These are phyloP conservation scores for Cantharis rustica DNA, from an alignment of 2,888 invertebrate species.

Conservation along the genomic window DNA sequence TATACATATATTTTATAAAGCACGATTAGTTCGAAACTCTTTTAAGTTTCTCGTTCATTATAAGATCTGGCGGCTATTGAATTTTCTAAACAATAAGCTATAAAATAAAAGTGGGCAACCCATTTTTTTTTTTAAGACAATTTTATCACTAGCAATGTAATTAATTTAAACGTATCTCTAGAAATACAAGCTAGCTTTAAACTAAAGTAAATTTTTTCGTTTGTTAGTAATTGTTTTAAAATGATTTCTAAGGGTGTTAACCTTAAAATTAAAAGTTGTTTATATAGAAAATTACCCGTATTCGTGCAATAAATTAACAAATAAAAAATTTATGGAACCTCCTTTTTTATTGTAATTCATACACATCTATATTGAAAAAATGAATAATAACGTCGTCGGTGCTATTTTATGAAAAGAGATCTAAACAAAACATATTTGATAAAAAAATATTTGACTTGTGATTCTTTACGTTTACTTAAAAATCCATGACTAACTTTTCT, in stretches of 20 bases:
- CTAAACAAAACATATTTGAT: not conserved
- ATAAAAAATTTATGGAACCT: not conserved
- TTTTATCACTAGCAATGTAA: not conserved
- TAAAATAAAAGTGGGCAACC: not conserved
- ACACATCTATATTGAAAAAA: not conserved
- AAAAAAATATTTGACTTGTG: not conserved
- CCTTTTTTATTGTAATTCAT: not conserved
- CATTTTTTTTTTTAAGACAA: not conserved
- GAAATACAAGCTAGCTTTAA: not conserved
- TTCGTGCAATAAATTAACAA: not conserved
- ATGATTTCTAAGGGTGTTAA: not conserved
- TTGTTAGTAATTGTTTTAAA: not conserved
- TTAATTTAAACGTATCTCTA: not conserved
- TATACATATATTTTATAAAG: too few species aligned
- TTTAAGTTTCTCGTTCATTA: too few species aligned
- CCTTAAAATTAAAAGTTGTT: not conserved
- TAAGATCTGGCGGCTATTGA: not conserved
- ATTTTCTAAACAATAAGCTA: not conserved
- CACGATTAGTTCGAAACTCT: not conserved
- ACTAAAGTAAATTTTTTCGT: not conserved
- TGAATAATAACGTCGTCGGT: not conserved
- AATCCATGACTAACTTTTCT: not conserved
- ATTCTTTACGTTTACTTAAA: not conserved
- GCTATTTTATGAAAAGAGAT: not conserved
- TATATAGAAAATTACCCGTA: not conserved